Evolutionary conservation across 2,113 vertebrate species (phyloP), one percentile per base, ranked within the genome.

Genomic region (Amphiprion percula): DNA sequence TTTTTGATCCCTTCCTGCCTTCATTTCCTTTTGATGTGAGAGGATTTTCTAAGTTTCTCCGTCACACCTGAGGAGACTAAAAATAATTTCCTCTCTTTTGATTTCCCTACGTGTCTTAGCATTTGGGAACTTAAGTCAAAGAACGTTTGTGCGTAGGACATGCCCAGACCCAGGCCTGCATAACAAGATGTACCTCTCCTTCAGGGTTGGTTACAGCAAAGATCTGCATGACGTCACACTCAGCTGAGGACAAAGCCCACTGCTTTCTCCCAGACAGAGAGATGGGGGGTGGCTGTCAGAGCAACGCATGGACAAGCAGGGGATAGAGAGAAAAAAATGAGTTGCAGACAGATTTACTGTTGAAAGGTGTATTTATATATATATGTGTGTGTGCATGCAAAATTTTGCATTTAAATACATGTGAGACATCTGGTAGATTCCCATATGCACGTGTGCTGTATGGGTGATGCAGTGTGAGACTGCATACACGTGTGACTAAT

Each of bases 181-280:
- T 30, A 79, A 76, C 53, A 82, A 68, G 79, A 83, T 68, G 67
- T 68, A 87, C 83, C 80, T 88, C 52, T 78, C 81, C 88, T 86
- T 81, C 61, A 73, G 79, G 84, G 74, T 68, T 89, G 69, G 77
- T 76, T 88, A 88, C 63, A 82, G 74, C 77, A 74, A 84, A 84
- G 78, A 85, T 84, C 80, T 75, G 54, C 73, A 83, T 92, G 91
- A 93, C 89, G 84, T 91, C 92, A 92, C 92, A 89, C 90, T 85
- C 91, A 91, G 85, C 92, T 92, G 91, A 92, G 91, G 92, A 93
- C 92, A 93, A 93, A 91, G 90, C 90, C 92, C 84, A 90, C 86
- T 90, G 84, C 86, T 86, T 92, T 89, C 88, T 88, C 77, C 67
- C 85, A 91, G 91, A 90, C 87, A 87, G 87, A 75, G 66, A 54